A percentile compares a stretch with the other conserved stretches of the same genome.
Evolutionary conservation across 2,113 vertebrate genomes (phyloP).

Genomic region (Muscicapa adusta): DNA sequence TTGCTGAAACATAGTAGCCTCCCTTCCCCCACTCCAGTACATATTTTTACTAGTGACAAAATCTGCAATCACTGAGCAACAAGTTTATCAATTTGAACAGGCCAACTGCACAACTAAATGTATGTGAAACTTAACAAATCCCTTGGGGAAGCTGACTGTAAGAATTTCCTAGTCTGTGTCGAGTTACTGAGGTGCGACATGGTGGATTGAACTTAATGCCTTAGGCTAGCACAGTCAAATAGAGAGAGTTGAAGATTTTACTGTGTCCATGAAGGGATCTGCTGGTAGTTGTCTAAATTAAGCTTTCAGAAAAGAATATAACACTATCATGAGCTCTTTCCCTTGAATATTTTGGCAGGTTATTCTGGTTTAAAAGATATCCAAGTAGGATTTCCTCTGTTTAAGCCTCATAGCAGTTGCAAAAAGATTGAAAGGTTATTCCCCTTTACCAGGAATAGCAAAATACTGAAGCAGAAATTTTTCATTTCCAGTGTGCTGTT

Average conservation of each 20-base stretch:
- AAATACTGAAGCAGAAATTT: conserved; percentile 12
- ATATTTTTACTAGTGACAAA: conserved; percentile 68
- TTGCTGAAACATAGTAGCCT: conserved; percentile 45
- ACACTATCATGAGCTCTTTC: conserved; percentile 65
- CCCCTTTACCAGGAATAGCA: neutral
- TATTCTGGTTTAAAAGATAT: conserved; percentile 73
- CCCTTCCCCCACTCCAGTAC: conserved; percentile 31
- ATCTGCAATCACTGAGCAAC: conserved; percentile 74
- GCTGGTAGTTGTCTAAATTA: conserved; percentile 78
- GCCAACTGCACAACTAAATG: conserved; percentile 85
- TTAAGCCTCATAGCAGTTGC: conserved; percentile 45
- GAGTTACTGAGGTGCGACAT: conserved; percentile 86
- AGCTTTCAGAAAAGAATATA: conserved; percentile 74
- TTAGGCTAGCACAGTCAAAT: conserved; percentile 86
- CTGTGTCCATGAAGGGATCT: conserved; percentile 74
- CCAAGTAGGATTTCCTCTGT: conserved; percentile 61
- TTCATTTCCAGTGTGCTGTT: neutral
- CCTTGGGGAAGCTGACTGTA: conserved; percentile 81
- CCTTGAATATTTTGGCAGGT: conserved; percentile 66
- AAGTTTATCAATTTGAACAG: conserved; percentile 88
- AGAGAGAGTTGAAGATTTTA: conserved; percentile 81
- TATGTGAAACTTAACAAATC: conserved; percentile 92
- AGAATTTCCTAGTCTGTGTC: conserved; percentile 82
- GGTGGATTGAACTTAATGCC: conserved; percentile 86
- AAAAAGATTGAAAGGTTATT: conserved; percentile 56